phyloP scores from a whole-genome alignment of 1,140 invertebrate species.

The Paramacrobiotus metropolitanus region DNA sequence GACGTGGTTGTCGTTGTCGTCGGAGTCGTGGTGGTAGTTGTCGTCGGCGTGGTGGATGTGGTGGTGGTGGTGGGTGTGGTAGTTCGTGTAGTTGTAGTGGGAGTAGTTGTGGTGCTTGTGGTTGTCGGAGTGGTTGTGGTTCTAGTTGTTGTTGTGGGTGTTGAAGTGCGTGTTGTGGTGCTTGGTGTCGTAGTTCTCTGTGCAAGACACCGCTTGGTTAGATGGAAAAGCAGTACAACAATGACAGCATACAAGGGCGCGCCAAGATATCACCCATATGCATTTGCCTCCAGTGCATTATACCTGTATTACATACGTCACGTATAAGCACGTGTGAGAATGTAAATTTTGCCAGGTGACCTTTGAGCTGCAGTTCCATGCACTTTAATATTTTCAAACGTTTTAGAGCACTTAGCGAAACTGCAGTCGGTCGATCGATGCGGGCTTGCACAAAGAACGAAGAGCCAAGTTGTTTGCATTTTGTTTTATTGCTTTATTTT shows the following conservation, averaged over 20 bases:
- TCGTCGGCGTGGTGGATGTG: conserved; percentile 4
- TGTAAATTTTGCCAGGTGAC: not conserved
- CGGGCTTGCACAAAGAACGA: too few species aligned
- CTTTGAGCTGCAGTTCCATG: not conserved
- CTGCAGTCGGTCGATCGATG: too few species aligned
- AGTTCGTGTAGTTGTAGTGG: conserved; percentile 3
- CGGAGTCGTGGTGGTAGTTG: conserved; percentile 6
- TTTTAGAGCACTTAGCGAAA: too few species aligned
- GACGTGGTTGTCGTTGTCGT: too few species aligned
- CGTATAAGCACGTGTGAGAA: not conserved
- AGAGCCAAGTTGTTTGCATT: too few species aligned
- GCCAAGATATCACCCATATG: too few species aligned
- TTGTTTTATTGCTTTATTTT: too few species aligned
- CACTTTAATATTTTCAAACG: too few species aligned
- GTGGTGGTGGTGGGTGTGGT: conserved; percentile 5
- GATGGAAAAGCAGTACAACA: not conserved
- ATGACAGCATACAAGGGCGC: too few species aligned
- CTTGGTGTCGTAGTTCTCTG: not conserved
- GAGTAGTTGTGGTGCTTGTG: conserved; percentile 5
- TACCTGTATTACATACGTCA: too few species aligned
- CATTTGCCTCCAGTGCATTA: too few species aligned
- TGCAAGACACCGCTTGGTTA: not conserved
- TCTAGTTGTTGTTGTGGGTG: conserved; percentile 6
- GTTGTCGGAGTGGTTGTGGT: conserved; percentile 8
- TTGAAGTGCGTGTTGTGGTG: conserved; percentile 6